Evolutionary conservation across 1,140 invertebrate species (phyloP).

Genomic region (Nebria ingens): DNA sequence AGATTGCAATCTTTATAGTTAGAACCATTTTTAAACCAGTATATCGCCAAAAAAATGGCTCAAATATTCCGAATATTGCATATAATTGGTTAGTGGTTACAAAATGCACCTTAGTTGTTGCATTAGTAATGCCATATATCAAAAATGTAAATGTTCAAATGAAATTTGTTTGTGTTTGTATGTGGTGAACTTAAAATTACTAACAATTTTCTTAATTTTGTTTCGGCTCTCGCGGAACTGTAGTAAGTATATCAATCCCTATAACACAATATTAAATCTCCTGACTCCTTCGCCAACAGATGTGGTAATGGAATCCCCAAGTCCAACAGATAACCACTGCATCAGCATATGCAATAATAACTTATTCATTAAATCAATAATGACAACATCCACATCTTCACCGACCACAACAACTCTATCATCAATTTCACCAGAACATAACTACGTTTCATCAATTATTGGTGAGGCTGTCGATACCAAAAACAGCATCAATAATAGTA

Average conservation of each 20-base stretch:
- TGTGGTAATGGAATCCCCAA: conserved; percentile 41
- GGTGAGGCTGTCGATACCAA: conserved; percentile 27
- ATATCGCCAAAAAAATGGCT: too few relatives aligned
- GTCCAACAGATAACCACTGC: conserved; percentile 36
- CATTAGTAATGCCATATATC: too few relatives aligned
- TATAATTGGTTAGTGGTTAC: too few relatives aligned
- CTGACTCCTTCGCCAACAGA: conserved; percentile 46
- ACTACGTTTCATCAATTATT: too few relatives aligned
- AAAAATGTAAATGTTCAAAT: too few relatives aligned
- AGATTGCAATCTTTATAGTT: too few relatives aligned
- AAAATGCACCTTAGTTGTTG: too few relatives aligned
- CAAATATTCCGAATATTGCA: too few relatives aligned
- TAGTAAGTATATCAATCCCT: conserved; percentile 36
- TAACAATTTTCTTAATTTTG: background rate
- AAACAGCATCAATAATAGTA: conserved; percentile 30
- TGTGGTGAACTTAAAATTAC: conserved; percentile 2
- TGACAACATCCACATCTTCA: conserved; percentile 24
- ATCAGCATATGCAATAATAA: conserved; percentile 38
- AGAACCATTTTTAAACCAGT: too few relatives aligned
- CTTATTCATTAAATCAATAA: conserved; percentile 33
- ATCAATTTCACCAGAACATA: too few relatives aligned
- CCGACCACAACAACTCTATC: conserved; percentile 22
- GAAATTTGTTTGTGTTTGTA: too few relatives aligned
- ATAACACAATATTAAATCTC: conserved; percentile 25
- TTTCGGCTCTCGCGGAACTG: conserved; percentile 21